Percentiles rank a stretch among this genome's conserved stretches.
phyloP scores from a whole-genome alignment of 2,888 invertebrate species.

The Spilarctia lutea region DNA sequence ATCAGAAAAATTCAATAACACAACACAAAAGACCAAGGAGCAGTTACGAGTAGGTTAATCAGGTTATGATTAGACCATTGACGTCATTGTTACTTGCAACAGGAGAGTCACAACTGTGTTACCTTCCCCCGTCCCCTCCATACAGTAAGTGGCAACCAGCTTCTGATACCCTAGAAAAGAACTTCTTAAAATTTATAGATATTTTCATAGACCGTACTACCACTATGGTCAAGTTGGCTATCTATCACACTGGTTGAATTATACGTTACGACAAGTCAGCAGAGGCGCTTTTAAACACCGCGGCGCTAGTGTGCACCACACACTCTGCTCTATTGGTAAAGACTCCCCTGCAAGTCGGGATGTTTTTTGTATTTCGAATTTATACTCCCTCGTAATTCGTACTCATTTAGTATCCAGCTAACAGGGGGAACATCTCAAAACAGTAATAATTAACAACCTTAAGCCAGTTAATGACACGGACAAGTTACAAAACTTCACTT shows the following conservation, averaged over 20 bases:
- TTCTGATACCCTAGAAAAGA: background rate
- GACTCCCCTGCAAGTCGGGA: background rate
- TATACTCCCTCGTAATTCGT: background rate
- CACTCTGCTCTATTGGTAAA: no score
- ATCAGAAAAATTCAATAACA: no score
- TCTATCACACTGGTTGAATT: background rate
- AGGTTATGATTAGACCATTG: background rate
- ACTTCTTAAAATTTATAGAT: background rate
- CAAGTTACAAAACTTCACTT: slow-evolving; percentile 57
- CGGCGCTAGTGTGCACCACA: no score
- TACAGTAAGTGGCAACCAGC: background rate
- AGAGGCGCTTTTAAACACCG: background rate
- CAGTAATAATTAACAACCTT: slow-evolving; percentile 53
- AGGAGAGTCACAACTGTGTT: background rate
- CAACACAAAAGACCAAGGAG: no score
- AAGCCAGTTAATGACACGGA: slow-evolving; percentile 54
- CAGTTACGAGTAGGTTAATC: background rate
- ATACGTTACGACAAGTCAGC: background rate
- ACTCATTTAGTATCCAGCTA: slow-evolving; percentile 10
- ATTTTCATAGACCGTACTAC: background rate
- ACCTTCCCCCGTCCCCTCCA: background rate
- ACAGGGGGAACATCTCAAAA: slow-evolving; percentile 48
- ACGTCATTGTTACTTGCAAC: background rate
- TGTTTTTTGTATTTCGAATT: background rate
- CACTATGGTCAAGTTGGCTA: background rate